Conservation (phyloP, 2,113 vertebrate genomes). For the Mixornis gularis region DNA sequence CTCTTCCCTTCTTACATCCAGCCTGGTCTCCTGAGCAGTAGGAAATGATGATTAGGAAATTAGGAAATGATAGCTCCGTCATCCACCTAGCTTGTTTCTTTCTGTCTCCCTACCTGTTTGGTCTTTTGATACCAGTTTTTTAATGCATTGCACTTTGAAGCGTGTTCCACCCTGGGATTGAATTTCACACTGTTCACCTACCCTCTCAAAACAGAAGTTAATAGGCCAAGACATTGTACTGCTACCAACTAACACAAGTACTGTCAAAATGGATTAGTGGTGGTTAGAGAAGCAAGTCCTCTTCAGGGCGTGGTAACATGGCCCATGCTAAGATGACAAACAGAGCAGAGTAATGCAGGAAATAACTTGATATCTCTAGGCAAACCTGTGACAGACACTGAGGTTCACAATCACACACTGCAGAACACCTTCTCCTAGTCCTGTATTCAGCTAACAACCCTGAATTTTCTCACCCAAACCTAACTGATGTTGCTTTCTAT, state of each 20-base stretch:
- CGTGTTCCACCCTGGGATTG: neutral
- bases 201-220: neutral
- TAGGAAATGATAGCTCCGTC: neutral
- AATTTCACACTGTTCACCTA: neutral
- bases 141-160: neutral
- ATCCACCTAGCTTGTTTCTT: neutral
- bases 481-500: neutral
- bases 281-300: neutral
- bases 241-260: neutral
- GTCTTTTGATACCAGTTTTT: neutral
- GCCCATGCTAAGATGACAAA: neutral
- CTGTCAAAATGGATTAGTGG: neutral
- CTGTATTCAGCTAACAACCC: neutral
- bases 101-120: neutral
- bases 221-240: neutral
- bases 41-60: too few species aligned
- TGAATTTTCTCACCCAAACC: neutral
- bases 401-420: neutral
- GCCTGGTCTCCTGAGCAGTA: neutral
- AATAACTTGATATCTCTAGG: neutral
- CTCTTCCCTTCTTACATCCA: neutral
- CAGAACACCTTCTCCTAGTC: neutral
- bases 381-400: neutral
- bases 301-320: neutral
- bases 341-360: neutral